Conservation (phyloP, 2,113 vertebrate genomes). For the Megalops atlanticus region DNA sequence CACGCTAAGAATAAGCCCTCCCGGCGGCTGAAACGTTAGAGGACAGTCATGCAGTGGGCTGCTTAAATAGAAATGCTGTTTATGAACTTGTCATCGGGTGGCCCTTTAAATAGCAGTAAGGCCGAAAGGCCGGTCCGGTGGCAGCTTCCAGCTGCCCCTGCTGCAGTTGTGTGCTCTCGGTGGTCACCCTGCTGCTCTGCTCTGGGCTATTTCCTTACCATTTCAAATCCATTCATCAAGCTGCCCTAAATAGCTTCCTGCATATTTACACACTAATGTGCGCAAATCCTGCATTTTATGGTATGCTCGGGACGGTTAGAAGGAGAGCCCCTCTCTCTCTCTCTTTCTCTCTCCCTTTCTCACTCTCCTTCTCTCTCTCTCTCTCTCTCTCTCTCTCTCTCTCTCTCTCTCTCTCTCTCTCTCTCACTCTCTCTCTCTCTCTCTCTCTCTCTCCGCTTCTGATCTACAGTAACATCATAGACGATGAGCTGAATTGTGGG, state of each 20-base stretch:
- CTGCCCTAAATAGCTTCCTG: neutral
- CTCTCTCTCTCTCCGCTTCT: too few relatives aligned
- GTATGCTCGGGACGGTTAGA: neutral
- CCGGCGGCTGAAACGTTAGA: conserved; percentile 28
- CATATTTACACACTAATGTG: neutral
- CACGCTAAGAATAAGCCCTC: conserved; percentile 10
- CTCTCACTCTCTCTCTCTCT: neutral
- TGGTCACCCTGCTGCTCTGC: neutral
- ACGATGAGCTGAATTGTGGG: neutral
- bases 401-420: neutral
- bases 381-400: too few relatives aligned
- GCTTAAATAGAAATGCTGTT: conserved; percentile 47
- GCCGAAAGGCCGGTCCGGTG: neutral
- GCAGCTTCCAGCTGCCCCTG: neutral
- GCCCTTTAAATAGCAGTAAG: neutral
- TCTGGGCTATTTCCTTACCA: neutral
- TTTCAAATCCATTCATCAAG: neutral
- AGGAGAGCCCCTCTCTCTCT: neutral
- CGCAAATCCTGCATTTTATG: too few relatives aligned
- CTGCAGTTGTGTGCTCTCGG: neutral
- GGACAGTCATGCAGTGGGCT: conserved; percentile 10
- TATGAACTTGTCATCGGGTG: conserved; percentile 44
- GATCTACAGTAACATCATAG: too few relatives aligned
- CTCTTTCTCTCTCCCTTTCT: neutral
- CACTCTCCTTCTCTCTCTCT: neutral